Percentiles rank a stretch among this genome's conserved stretches.
Conservation (phyloP, 2,113 vertebrate genomes). For the Tonatia bakeri region DNA sequence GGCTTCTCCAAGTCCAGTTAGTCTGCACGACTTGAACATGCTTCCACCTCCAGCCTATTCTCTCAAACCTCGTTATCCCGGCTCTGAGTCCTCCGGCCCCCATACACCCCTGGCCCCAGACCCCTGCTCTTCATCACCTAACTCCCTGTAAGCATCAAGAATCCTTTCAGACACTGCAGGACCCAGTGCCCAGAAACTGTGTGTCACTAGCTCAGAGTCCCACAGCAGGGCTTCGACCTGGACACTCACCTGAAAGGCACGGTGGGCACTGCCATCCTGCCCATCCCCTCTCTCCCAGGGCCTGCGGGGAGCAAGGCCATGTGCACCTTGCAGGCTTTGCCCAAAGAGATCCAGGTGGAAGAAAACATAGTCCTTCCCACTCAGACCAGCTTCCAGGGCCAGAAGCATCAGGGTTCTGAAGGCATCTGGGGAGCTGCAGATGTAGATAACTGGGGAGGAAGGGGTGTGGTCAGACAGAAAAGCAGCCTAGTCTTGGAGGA, state of each 20-base stretch:
- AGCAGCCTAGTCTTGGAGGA: not conserved
- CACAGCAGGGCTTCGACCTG: not conserved
- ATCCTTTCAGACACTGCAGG: not conserved
- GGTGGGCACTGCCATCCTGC: constrained; percentile 82
- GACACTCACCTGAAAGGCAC: constrained; percentile 88
- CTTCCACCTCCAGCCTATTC: not conserved
- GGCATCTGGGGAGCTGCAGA: constrained; percentile 88
- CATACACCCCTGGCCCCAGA: rapidly evolving
- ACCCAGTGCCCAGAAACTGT: not conserved
- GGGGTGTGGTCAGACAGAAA: rapidly evolving
- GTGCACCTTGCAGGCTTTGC: constrained; percentile 80
- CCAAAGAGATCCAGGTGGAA: constrained; percentile 94
- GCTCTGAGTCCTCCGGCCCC: not conserved
- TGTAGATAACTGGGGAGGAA: constrained; percentile 87
- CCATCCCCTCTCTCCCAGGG: constrained; percentile 89
- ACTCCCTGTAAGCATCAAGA: not conserved
- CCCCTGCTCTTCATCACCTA: not conserved
- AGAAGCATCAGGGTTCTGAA: constrained; percentile 90
- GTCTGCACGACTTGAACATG: not conserved
- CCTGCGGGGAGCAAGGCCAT: constrained; percentile 57
- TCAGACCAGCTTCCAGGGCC: constrained; percentile 82
- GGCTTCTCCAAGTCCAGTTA: not conserved
- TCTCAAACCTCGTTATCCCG: not conserved
- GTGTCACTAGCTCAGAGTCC: not conserved
- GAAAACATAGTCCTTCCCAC: constrained; percentile 88